phyloP scores from a whole-genome alignment of 2,113 vertebrate species.

The Bos taurus region ARS-UCD2.0 NC_037343.1:63584001-63584500 shows the following conservation, averaged over 20 bases:
- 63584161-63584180: neutral
- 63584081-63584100: neutral
- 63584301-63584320: constrained; percentile 52
- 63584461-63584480: neutral
- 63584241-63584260: rapidly evolving
- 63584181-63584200: constrained; percentile 73
- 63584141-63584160: neutral
- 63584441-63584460: neutral
- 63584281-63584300: neutral
- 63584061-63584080: neutral
- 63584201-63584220: constrained; percentile 69
- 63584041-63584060: neutral
- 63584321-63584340: neutral
- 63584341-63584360: neutral
- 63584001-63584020: neutral
- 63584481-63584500: neutral
- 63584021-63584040: neutral
- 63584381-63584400: neutral
- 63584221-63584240: rapidly evolving
- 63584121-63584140: neutral
- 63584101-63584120: neutral
- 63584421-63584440: neutral
- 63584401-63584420: neutral
- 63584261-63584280: constrained; percentile 19
- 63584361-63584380: neutral